Conservation (phyloP, 2,113 vertebrate genomes). For the Podilymbus podiceps region DNA sequence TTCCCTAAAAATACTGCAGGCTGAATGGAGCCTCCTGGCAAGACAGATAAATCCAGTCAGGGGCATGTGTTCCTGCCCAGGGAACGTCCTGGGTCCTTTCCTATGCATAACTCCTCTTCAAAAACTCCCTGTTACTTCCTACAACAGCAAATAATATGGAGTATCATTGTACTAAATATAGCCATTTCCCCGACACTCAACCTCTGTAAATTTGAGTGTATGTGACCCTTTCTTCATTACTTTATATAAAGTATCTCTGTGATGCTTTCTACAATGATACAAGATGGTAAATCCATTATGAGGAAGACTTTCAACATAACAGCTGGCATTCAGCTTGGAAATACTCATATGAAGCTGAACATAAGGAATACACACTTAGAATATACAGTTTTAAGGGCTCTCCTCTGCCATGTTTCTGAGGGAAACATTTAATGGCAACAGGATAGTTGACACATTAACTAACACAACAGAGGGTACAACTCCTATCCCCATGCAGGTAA, state of each 20-base stretch:
- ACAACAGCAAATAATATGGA: background rate
- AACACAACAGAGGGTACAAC: background rate
- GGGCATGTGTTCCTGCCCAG: background rate
- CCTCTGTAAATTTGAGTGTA: background rate
- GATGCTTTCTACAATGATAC: background rate
- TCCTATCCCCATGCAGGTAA: background rate
- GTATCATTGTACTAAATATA: background rate
- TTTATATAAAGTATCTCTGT: background rate
- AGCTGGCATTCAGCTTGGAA: background rate
- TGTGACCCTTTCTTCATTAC: background rate
- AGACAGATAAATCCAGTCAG: background rate
- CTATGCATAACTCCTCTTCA: background rate
- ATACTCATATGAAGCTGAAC: background rate
- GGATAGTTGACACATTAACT: background rate
- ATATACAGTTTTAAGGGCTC: background rate
- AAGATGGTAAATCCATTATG: background rate
- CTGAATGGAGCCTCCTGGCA: background rate
- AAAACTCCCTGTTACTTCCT: background rate
- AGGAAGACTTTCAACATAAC: background rate
- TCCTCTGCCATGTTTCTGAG: background rate
- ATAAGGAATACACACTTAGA: background rate
- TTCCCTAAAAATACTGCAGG: background rate
- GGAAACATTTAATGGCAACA: background rate
- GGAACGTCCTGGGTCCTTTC: background rate
- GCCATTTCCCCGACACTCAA: background rate